phyloP scores from a whole-genome alignment of 2,888 invertebrate species.

The Acanthosepion pharaonis region DNA sequence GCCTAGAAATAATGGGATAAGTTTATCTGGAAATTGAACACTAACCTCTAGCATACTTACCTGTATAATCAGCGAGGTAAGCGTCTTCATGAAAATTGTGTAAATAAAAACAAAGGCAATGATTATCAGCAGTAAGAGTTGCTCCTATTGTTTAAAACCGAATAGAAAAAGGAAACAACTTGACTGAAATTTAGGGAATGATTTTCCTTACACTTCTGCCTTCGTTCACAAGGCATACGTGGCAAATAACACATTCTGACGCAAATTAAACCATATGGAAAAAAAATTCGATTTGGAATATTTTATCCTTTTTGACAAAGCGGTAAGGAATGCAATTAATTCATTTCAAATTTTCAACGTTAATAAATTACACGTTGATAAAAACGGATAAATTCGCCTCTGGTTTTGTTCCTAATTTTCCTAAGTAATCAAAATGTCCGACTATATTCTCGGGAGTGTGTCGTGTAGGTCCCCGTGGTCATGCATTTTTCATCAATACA shows the following conservation, averaged over 20 bases:
- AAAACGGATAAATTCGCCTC: neutral
- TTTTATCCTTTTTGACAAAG: conserved; percentile 4
- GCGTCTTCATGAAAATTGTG: no score
- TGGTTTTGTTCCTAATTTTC: neutral
- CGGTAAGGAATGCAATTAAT: neutral
- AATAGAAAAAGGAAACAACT: no score
- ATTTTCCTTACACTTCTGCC: neutral
- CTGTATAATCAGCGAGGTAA: no score
- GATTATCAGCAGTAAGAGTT: no score
- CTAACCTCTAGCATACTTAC: no score
- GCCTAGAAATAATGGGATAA: no score
- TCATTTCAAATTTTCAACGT: neutral
- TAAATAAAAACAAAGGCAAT: no score
- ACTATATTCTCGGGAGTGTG: neutral
- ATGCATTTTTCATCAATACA: neutral
- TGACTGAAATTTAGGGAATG: no score
- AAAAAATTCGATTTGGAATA: neutral
- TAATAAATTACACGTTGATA: neutral
- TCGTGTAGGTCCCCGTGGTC: neutral
- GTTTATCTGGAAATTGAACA: no score
- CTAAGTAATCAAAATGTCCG: neutral
- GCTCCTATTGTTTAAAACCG: no score
- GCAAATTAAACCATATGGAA: neutral
- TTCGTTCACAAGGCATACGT: neutral
- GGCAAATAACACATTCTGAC: neutral